Evolutionary conservation across 2,113 vertebrate genomes (phyloP).

Genomic region (Smithornis capensis): DNA sequence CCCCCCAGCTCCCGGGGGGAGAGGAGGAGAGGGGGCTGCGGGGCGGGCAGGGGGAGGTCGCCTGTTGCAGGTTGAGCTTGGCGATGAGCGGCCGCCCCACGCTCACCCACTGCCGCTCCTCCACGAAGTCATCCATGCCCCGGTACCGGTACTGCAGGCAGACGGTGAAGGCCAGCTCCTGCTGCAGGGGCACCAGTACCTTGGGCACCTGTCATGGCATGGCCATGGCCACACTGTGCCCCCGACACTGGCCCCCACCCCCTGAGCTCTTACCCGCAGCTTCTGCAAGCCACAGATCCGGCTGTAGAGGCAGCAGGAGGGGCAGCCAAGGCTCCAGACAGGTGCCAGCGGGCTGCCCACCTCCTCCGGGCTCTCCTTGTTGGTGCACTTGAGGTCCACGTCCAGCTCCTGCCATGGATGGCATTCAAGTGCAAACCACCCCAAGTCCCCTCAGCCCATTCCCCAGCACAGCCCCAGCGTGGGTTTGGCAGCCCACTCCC

Average conservation of each 20-base stretch:
- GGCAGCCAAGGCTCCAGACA: conserved; percentile 50
- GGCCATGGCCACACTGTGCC: accelerated
- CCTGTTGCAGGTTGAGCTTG: conserved; percentile 80
- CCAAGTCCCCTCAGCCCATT: accelerated
- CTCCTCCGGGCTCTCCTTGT: conserved; percentile 79
- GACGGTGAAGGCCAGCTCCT: conserved; percentile 78
- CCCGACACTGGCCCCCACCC: accelerated
- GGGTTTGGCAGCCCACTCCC: not conserved
- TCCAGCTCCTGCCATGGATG: conserved; percentile 69
- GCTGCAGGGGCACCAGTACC: conserved; percentile 44
- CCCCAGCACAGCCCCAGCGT: accelerated
- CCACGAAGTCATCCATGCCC: conserved; percentile 79
- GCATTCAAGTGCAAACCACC: not conserved
- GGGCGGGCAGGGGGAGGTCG: not conserved
- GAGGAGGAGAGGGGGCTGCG: not conserved
- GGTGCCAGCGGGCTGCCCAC: conserved; percentile 74
- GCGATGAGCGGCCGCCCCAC: conserved; percentile 86
- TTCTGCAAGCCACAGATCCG: conserved; percentile 81
- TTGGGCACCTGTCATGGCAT: accelerated
- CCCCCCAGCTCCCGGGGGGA: not conserved
- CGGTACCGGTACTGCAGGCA: conserved; percentile 82
- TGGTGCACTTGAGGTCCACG: conserved; percentile 81
- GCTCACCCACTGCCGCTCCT: conserved; percentile 71
- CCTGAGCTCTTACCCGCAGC: conserved; percentile 69
- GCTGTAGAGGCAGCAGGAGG: conserved; percentile 78